Percentiles rank a stretch among this genome's conserved stretches.
These are phyloP conservation scores for Philereme transversata DNA, from an alignment of 2,888 invertebrate species.

Conservation along the genomic window DNA sequence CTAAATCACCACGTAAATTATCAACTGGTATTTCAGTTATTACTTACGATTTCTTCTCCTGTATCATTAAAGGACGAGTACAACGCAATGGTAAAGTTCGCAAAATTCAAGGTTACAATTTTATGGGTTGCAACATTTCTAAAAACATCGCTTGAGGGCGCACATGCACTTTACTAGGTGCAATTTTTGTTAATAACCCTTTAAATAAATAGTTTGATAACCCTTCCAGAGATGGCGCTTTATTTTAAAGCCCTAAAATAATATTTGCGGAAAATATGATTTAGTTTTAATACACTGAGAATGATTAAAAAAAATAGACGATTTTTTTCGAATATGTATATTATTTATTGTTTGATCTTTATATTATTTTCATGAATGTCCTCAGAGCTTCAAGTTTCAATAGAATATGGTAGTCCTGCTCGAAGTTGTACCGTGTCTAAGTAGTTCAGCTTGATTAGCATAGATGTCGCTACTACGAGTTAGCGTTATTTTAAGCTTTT, in stretches of 20 bases:
- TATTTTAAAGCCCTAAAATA: background rate
- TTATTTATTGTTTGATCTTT: too few species aligned
- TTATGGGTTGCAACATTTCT: constrained; percentile 26
- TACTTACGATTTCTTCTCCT: too few species aligned
- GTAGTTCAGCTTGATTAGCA: constrained; percentile 24
- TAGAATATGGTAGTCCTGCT: background rate
- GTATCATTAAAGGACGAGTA: too few species aligned
- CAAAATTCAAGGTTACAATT: constrained; percentile 1
- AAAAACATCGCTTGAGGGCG: constrained; percentile 41
- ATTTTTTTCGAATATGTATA: background rate
- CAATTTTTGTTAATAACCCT: constrained; percentile 52
- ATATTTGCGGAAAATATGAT: background rate
- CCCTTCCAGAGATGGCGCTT: constrained; percentile 71
- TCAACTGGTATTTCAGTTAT: too few species aligned
- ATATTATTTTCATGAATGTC: background rate
- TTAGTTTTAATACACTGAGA: background rate
- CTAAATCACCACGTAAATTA: too few species aligned
- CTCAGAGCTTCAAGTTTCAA: background rate
- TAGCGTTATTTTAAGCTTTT: background rate
- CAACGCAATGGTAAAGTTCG: background rate
- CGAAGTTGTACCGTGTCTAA: constrained; percentile 1
- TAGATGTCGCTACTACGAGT: constrained; percentile 32
- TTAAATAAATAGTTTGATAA: constrained; percentile 44
- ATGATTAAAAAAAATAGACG: background rate
- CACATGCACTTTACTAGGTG: constrained; percentile 52